Percentiles rank a stretch among this genome's conserved stretches.
These are phyloP conservation scores for Hirudinaria manillensis DNA, from an alignment of 2,888 invertebrate species.

Conservation along the genomic window DNA sequence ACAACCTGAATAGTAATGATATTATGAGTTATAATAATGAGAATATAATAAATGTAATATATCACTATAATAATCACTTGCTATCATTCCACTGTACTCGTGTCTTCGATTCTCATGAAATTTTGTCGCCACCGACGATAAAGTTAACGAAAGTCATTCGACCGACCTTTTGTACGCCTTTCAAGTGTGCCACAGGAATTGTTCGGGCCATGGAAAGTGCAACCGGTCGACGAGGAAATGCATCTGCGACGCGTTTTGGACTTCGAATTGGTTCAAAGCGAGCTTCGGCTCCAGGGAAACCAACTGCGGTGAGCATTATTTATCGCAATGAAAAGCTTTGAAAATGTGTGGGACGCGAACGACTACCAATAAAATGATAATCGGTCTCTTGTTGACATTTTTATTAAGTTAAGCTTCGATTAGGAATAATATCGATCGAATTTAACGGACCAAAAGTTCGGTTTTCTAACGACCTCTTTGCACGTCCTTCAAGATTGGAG, in stretches of 20 bases:
- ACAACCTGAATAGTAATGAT: no score
- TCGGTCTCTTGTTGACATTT: background rate
- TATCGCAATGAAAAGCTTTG: background rate
- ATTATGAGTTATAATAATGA: no score
- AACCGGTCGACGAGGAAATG: slow-evolving; percentile 76
- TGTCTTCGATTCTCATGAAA: no score
- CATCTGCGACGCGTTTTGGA: slow-evolving; percentile 91
- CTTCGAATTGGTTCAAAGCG: slow-evolving; percentile 72
- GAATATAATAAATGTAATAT: no score
- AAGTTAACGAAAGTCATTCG: no score
- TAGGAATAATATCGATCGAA: no score
- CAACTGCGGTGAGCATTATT: slow-evolving; percentile 69
- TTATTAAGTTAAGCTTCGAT: no score
- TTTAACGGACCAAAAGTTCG: no score
- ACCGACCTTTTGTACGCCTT: background rate
- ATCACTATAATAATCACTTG: no score
- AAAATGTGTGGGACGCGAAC: background rate
- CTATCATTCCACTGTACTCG: no score
- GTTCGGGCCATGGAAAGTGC: slow-evolving; percentile 82
- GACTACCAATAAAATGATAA: background rate
- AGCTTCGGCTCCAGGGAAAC: slow-evolving; percentile 68
- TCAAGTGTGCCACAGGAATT: slow-evolving; percentile 80
- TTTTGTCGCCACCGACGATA: background rate
- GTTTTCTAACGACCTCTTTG: no score
- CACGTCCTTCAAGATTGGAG: slow-evolving; percentile 70